Base-by-base conservation (phyloP, 2,797 vertebrate species). In the Balearica regulorum region DNA sequence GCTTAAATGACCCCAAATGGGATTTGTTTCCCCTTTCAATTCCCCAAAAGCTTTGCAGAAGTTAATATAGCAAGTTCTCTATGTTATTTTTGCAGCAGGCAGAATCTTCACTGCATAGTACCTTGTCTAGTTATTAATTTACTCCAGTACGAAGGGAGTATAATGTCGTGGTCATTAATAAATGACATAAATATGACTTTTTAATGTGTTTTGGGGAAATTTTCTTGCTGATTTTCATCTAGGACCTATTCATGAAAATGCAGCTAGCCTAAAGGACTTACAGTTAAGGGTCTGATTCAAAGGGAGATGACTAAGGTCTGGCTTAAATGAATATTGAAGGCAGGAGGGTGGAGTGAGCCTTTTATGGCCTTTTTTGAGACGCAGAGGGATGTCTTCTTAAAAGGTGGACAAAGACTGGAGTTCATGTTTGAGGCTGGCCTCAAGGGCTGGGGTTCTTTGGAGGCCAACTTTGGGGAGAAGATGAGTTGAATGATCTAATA, bases 1-100 rank as follows among this genome's bases (percentile, higher is more conserved):
- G 49, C 16, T 92, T 83, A 95, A 91, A 78, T 91, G 61, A 82
- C 72, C 78, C 1, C 0, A 88, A 95, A 87, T 11, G 35, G 66
- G 72, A 92, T 89, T 93, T 92, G n/a, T 76, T 92, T 93, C 55
- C 69, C 46, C 46, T 93, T 90, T 66, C 46, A 86, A 76, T 88
- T 86, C 85, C 73, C 81, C 28, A 5, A 71, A 94, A 96, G 73
- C 57, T 91, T 87, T 64, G 31, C 41, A 86, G 83, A 58, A 80
- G 29, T 95, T 87, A 91, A 87, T 94, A 92, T 95, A 93, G 35
- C 57, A 83, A 93, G 64, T 94, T 88, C 28, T 85, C 11, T 1
- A 4, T 20, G 22, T 65, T 83, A 18, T 60, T 51, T 92, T 85
- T 90, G 43, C 44, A 88, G 43, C 79, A 48, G 62, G 25, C 33